Evolutionary conservation across 92 coral and sea anemone species (phyloP).

Genomic region (Metridium senile): DNA sequence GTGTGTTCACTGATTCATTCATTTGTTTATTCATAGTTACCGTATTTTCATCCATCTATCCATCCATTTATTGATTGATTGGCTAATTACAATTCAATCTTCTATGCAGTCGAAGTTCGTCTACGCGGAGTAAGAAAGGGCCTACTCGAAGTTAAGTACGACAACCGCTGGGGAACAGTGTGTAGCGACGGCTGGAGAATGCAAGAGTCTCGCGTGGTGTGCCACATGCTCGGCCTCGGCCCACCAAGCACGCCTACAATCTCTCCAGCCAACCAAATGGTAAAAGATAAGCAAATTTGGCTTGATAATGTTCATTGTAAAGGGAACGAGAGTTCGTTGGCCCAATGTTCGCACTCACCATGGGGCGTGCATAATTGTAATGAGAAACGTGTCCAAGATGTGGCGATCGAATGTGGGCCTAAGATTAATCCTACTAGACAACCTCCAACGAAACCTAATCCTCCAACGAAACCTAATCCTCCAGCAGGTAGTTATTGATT

Average conservation of each 20-base stretch:
- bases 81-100: not conserved
- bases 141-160: conserved; percentile 1
- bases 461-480: too few relatives aligned
- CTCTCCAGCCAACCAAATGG: not conserved
- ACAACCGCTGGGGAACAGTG: conserved; percentile 18
- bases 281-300: conserved; percentile 1
- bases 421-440: not conserved
- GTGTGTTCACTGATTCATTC: not conserved
- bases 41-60: too few relatives aligned
- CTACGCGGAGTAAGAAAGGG: not conserved
- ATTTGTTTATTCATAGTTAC: not conserved
- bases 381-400: conserved; percentile 3
- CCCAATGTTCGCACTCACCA: conserved; percentile 5
- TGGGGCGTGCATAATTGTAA: conserved; percentile 29
- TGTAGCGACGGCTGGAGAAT: conserved; percentile 25
- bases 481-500: too few relatives aligned
- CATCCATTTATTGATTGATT: not conserved
- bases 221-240: conserved; percentile 20
- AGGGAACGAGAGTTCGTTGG: not conserved
- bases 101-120: not conserved
- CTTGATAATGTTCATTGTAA: conserved; percentile 15
- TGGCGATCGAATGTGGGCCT: conserved; percentile 3
- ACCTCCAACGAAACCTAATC: not conserved
- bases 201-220: conserved; percentile 16
- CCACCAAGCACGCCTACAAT: not conserved